These are phyloP conservation scores for Cancer borealis DNA, from an alignment of 2,888 invertebrate species.

Conservation along the genomic window DNA sequence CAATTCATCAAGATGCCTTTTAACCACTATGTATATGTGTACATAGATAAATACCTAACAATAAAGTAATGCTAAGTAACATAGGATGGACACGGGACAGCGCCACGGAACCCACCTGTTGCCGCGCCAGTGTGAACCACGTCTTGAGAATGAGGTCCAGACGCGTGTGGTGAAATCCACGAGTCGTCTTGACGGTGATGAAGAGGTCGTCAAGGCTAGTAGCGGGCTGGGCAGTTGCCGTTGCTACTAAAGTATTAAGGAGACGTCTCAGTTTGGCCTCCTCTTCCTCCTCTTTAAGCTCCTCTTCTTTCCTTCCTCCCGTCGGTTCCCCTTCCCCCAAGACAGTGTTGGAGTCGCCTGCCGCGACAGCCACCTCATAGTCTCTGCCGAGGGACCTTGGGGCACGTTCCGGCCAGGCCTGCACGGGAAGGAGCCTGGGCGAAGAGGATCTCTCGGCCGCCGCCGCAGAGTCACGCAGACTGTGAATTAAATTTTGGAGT, in stretches of 20 bases:
- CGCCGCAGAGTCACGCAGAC: background rate
- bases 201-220: constrained; percentile 92
- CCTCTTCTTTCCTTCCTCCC: background rate
- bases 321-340: background rate
- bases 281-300: constrained; percentile 37
- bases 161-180: constrained; percentile 90
- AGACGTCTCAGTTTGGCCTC: constrained; percentile 55
- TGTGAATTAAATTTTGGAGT: constrained; percentile 61
- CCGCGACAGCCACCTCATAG: constrained; percentile 59
- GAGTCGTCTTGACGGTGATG: constrained; percentile 96
- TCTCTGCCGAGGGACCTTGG: constrained; percentile 68
- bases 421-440: constrained; percentile 39
- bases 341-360: background rate
- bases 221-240: constrained; percentile 80
- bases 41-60: background rate
- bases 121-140: constrained; percentile 95
- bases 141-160: constrained; percentile 94
- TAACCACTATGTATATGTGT: background rate
- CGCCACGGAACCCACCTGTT: constrained; percentile 86
- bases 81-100: background rate
- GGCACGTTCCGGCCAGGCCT: constrained; percentile 70
- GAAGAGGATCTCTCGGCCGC: background rate
- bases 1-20: background rate
- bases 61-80: background rate
- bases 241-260: constrained; percentile 64